Base-by-base conservation (phyloP, 2,888 invertebrate species). In the Argynnis bischoffii region DNA sequence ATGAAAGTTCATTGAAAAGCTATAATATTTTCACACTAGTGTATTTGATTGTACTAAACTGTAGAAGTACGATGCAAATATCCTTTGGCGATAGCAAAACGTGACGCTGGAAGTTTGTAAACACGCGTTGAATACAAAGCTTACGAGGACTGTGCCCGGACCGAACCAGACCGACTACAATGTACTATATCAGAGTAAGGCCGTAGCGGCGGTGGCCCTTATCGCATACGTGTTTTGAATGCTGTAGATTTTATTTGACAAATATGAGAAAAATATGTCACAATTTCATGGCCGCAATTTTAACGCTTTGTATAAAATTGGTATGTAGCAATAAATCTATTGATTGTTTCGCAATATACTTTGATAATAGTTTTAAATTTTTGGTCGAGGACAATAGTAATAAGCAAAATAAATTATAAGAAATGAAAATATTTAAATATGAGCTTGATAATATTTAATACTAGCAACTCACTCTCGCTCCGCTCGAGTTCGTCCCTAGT, bases 201-300 rank as follows among this genome's bases (percentile, higher is more conserved):
- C 64, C 48, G 64, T 48, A 48, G 31, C 46, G 63, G 47, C 63
- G 31, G 41, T 55, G 64, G 55, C 55, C 64, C 64, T 64, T 64
- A 64, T 64, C 64, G 64, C 55, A 31, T n/a, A 64, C 64, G 64
- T 64, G 55, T 48, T 64, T 55, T 55, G 64, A 64, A 64, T 63
- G 55, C 47, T 63, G 5, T 15, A 55, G 6, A 16, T 47, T 48
- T 55, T 55, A 55, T 55, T 35, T 55, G 31, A 55, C 55, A 55
- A 55, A 55, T 55, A 55, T 55, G n/a, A 35, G 15, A 55, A 55
- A 55, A 55, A 55, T 55, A 55, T 55, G 31, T 31, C 35, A 41
- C 35, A 41, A 41, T 11, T 41, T 41, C 35, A 41, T 41, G 35
- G 35, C 35, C 35, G 11, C 35, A 41, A 35, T 11, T 35, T 11